Conservation (phyloP, 2,113 vertebrate genomes). For the Elgaria multicarinata region DNA sequence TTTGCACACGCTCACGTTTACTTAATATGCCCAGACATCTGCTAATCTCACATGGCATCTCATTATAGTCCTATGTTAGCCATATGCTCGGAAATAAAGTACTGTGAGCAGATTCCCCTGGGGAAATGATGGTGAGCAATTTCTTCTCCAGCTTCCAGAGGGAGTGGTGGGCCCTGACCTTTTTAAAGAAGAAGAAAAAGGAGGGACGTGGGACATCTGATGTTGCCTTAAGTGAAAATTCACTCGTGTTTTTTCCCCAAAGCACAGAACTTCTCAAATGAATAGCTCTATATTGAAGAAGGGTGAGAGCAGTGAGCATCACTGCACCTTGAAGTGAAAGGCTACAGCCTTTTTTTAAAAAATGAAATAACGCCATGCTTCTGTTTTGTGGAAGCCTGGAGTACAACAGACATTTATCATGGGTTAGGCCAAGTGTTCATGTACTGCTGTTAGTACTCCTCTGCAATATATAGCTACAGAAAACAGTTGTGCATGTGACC, state of each 20-base stretch:
- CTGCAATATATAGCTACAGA: neutral
- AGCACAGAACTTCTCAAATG: neutral
- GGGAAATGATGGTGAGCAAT: constrained; percentile 33
- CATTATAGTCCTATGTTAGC: constrained; percentile 59
- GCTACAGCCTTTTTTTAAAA: neutral
- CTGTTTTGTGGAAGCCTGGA: neutral
- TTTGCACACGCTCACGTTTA: constrained; percentile 58
- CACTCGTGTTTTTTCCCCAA: neutral
- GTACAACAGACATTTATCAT: neutral
- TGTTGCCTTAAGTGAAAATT: constrained; percentile 15
- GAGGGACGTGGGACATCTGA: neutral
- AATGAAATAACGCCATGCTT: neutral
- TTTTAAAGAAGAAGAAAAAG: neutral
- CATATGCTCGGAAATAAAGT: constrained; percentile 56
- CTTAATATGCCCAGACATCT: constrained; percentile 60
- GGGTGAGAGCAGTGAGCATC: neutral
- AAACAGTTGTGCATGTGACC: neutral
- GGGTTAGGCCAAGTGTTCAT: neutral
- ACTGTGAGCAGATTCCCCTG: constrained; percentile 31
- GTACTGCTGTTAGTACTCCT: too few relatives aligned
- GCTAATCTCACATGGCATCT: constrained; percentile 62
- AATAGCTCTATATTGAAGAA: neutral
- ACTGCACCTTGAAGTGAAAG: neutral
- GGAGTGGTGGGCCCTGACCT: constrained; percentile 68
- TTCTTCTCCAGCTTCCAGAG: constrained; percentile 52